phyloP scores from a whole-genome alignment of 1,140 invertebrate genomes.

The Calycopis cecrops region DNA sequence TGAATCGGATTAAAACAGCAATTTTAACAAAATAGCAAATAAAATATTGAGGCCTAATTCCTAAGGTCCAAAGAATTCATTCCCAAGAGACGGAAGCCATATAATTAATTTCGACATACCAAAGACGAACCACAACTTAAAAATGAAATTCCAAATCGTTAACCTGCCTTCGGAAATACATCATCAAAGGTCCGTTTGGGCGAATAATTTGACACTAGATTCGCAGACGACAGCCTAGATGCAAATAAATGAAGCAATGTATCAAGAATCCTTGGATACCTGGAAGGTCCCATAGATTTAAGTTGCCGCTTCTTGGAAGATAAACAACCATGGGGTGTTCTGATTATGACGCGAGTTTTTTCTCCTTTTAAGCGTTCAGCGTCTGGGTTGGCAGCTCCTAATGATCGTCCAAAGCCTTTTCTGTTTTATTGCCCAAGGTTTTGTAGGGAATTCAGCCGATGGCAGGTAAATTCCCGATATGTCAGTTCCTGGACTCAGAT shows the following conservation, averaged over 20 bases:
- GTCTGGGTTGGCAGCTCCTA: neutral
- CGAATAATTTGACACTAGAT: conserved; percentile 38
- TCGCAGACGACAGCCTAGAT: conserved; percentile 34
- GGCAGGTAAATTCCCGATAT: too few relatives aligned
- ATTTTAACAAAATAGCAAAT: too few relatives aligned
- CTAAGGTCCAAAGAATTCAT: too few relatives aligned
- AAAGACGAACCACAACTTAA: neutral
- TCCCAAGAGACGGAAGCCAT: too few relatives aligned
- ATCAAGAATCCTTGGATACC: conserved; percentile 27
- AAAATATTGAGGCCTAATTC: too few relatives aligned
- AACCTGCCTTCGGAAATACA: conserved; percentile 9
- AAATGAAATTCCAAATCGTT: conserved; percentile 16
- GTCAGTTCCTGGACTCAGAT: too few relatives aligned
- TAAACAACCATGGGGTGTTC: conserved; percentile 13
- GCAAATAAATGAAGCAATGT: conserved; percentile 21
- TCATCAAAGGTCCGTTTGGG: conserved; percentile 21
- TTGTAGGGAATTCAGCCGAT: too few relatives aligned
- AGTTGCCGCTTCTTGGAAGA: conserved; percentile 32
- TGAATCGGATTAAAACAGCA: too few relatives aligned
- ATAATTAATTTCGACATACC: too few relatives aligned
- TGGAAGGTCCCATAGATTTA: conserved; percentile 28
- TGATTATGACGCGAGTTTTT: conserved; percentile 21
- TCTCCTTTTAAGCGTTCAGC: conserved; percentile 11
- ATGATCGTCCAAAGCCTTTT: neutral
- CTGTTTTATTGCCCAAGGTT: too few relatives aligned